A percentile compares a stretch with the other conserved stretches of the same genome.
phyloP scores from a whole-genome alignment of 2,888 invertebrate species.

The Prosopocoilus inquinatus region DNA sequence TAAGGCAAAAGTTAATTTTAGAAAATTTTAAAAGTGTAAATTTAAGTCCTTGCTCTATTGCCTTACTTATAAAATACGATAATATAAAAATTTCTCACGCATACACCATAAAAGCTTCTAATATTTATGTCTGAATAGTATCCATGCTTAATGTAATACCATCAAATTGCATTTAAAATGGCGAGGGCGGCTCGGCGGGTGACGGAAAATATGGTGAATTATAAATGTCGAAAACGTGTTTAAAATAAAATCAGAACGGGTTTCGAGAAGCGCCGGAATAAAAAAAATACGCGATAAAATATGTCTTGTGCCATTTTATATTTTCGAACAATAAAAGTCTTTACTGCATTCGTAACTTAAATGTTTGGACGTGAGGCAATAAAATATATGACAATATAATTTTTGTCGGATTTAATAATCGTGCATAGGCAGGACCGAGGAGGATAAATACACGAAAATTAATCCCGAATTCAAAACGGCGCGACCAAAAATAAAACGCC shows the following conservation, averaged over 20 bases:
- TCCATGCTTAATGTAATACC: too few species aligned
- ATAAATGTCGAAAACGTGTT: too few species aligned
- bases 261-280: neutral
- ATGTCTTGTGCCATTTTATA: neutral
- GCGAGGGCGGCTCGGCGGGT: too few species aligned
- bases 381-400: neutral
- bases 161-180: too few species aligned
- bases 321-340: slow-evolving; percentile 5
- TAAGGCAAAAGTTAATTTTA: too few species aligned
- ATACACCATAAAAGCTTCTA: too few species aligned
- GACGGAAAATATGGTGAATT: too few species aligned
- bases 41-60: too few species aligned
- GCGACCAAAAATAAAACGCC: neutral
- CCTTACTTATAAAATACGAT: too few species aligned
- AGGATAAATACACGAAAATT: slow-evolving; percentile 1
- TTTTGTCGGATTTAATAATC: neutral
- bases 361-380: slow-evolving; percentile 2
- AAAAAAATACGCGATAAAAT: neutral
- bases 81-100: too few species aligned
- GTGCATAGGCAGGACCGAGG: neutral
- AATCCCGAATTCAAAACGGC: slow-evolving; percentile 1
- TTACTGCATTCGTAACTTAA: neutral
- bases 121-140: too few species aligned
- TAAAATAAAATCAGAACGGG: neutral
- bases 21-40: too few species aligned